Base-by-base conservation (phyloP, 2,113 vertebrate species). In the Mormoops blainvillei region DNA sequence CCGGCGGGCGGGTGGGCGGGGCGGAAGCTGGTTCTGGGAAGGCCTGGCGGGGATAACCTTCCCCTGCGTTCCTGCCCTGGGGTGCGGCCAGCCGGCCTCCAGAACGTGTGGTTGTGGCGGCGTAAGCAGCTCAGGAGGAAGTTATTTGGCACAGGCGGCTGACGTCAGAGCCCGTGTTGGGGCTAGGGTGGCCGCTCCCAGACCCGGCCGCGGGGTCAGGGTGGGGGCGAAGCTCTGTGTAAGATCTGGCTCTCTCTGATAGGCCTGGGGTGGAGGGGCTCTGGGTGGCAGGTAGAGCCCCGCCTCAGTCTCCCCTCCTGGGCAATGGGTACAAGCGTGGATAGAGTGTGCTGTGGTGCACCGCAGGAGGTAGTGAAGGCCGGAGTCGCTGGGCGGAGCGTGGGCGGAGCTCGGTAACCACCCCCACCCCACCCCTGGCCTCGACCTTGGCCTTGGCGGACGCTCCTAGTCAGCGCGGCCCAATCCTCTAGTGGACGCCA, bases 121-220 rank as follows among this genome's bases (percentile, higher is more conserved):
- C 58, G 92, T 92, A 96, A 96, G 95, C 43, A 22, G 81, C 61
- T 43, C 2, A 16, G 41, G 50, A 94, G 78, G 95, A 95, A 89
- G 96, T 87, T 93, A 84, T 97, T 80, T 89, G 78, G 83, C 10
- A 16, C 68, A 31, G 3, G 33, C 54, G 48, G 36, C 89, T 96
- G 96, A 95, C n/a, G 82, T 96, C 95, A 94, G 84, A 92, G 91
- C 48, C 63, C 45, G 48, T 78, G 52, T 63, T 19, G 10, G 36
- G 65, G 68, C 38, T 22, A 26, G 2, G 82, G 41, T 28, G 26
- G 63, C n/a, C 87, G 15, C 61, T n/a, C 73, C 58, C 67, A 5
- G 15, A n/a, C 24, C 11, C 5, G n/a, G 43, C 61, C 3, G 33
- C 16, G 14, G 38, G 76, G 45, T 26, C 58, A 28, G 24, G 33